These are phyloP conservation scores for Corythucha ciliata DNA, from an alignment of 2,888 invertebrate species.

Conservation along the genomic window DNA sequence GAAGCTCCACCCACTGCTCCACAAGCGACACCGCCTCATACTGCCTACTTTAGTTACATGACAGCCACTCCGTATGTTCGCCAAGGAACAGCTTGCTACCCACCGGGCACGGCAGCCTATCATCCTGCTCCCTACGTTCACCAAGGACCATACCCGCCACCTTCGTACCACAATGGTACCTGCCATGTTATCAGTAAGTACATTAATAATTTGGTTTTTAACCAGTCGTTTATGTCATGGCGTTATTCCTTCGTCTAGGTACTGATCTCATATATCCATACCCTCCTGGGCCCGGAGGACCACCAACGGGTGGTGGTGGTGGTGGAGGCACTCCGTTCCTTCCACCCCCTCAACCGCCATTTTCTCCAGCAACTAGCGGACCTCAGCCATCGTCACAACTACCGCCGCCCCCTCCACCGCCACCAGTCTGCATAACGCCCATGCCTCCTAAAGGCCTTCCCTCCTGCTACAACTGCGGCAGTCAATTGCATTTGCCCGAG, in stretches of 20 bases:
- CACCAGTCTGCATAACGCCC: slow-evolving; percentile 40
- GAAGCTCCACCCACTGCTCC: slow-evolving; percentile 25
- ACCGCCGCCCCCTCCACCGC: slow-evolving; percentile 38
- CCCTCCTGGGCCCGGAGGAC: slow-evolving; percentile 38
- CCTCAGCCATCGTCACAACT: slow-evolving; percentile 36
- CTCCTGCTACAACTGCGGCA: slow-evolving; percentile 90
- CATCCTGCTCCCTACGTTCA: slow-evolving; percentile 21
- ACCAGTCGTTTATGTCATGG: too few relatives aligned
- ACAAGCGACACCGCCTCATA: too few relatives aligned
- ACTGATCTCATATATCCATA: slow-evolving; percentile 17
- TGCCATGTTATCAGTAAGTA: too few relatives aligned
- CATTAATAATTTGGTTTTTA: too few relatives aligned
- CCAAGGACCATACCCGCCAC: slow-evolving; percentile 14
- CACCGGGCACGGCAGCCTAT: slow-evolving; percentile 11
- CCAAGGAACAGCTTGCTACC: slow-evolving; percentile 10
- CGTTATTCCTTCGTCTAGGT: slow-evolving; percentile 2
- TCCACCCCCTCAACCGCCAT: slow-evolving; percentile 23
- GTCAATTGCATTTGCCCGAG: slow-evolving; percentile 66
- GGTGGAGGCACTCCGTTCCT: slow-evolving; percentile 31
- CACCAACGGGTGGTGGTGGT: slow-evolving; percentile 34
- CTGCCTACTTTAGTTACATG: slow-evolving; percentile 23
- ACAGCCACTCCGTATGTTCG: slow-evolving; percentile 20
- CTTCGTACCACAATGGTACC: slow-evolving; percentile 24
- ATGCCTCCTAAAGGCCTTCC: too few relatives aligned
- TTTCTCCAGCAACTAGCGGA: slow-evolving; percentile 33